Evolutionary conservation across 1,140 invertebrate species (phyloP).

Genomic region (Drusus annulatus): DNA sequence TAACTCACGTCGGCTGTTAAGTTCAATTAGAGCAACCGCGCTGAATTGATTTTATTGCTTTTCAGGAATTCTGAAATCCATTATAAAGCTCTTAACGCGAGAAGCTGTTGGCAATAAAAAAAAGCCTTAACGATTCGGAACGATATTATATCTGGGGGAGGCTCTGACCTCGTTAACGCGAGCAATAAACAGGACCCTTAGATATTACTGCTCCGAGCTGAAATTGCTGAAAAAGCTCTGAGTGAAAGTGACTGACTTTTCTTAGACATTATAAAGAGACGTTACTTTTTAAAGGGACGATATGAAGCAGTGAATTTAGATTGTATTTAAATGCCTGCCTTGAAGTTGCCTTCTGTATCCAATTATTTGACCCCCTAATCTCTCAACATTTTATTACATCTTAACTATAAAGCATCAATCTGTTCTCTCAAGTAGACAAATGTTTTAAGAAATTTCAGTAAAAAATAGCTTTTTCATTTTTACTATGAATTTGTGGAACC

Average conservation of each 20-base stretch:
- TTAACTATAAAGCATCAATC: too few species aligned
- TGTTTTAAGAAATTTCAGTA: too few species aligned
- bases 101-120: conserved; percentile 47
- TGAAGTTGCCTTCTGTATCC: too few species aligned
- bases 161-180: conserved; percentile 42
- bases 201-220: not conserved
- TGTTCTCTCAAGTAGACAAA: too few species aligned
- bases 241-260: conserved; percentile 10
- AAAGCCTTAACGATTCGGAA: conserved; percentile 48
- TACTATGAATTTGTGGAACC: too few species aligned
- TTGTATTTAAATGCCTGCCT: too few species aligned
- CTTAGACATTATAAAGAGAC: not conserved
- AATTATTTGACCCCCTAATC: too few species aligned
- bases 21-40: conserved; percentile 20
- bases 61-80: conserved; percentile 45
- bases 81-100: conserved; percentile 44
- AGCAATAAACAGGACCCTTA: conserved; percentile 45
- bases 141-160: conserved; percentile 34
- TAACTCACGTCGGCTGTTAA: not conserved
- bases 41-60: conserved; percentile 45
- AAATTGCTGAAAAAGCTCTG: not conserved
- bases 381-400: too few species aligned
- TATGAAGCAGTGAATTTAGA: too few species aligned
- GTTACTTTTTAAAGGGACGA: conserved; percentile 4
- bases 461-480: too few species aligned